Conservation (phyloP, 1,140 invertebrate species). For the Epicauta chinensis region DNA sequence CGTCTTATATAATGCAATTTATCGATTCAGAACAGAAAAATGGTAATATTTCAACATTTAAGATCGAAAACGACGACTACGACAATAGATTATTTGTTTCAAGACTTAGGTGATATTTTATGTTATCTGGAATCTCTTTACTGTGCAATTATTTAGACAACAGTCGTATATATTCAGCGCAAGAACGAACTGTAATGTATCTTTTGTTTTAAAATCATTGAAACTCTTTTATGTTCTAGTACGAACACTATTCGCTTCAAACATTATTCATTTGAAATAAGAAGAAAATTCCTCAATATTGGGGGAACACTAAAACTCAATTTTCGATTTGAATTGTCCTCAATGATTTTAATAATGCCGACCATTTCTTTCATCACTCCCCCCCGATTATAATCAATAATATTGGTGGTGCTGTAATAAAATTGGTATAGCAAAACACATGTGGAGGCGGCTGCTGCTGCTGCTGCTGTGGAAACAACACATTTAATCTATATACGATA, state of each 20-base stretch:
- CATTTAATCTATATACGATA: no score
- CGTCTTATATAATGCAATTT: constrained; percentile 2
- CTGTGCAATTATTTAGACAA: constrained; percentile 14
- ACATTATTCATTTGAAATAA: constrained; percentile 5
- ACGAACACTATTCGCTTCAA: no score
- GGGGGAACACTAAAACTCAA: constrained; percentile 13
- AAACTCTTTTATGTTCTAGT: constrained; percentile 1
- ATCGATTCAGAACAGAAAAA: constrained; percentile 1
- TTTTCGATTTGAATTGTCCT: background rate
- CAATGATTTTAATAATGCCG: no score
- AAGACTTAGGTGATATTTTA: constrained; percentile 1
- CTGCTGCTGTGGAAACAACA: no score
- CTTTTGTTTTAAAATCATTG: constrained; percentile 3
- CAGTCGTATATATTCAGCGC: constrained; percentile 6
- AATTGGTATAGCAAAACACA: no score
- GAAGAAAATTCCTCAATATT: constrained; percentile 2
- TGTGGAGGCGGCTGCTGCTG: no score
- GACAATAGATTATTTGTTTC: no score
- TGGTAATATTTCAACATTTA: no score
- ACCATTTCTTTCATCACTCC: no score
- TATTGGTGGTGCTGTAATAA: no score
- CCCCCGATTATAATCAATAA: no score
- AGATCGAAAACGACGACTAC: no score
- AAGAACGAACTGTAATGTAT: constrained; percentile 9
- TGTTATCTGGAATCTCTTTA: constrained; percentile 15